Base-by-base conservation (phyloP, 2,797 vertebrate genomes). In the Synanceia verrucosa region DNA sequence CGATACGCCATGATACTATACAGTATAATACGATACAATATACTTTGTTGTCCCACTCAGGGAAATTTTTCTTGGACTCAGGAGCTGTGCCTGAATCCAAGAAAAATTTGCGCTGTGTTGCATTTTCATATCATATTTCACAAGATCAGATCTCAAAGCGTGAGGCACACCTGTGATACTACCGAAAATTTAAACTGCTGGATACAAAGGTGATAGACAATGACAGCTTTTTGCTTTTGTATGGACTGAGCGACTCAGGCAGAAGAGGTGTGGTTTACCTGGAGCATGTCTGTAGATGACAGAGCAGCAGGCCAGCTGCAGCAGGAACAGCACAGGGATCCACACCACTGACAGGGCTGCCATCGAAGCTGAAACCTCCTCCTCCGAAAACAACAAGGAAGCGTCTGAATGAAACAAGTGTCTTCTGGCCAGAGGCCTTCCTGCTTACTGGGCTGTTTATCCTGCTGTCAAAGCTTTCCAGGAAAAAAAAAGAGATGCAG, bases 261-360 rank as follows among this genome's bases (percentile, higher is more conserved):
- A 56, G 43, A 5, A 19, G 31, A 73, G 55, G 70, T 59, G 76
- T 57, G 56, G 48, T 51, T 81, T 86, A 93, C 92, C 93, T 84
- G 88, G 52, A 55, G 59, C 33, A 9, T 59, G 76, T 70, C 84
- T 82, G 70, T 56, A 39, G 37, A 58, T 44, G 23, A 79, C 77
- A 10, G 70, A 77, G 36, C 88, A 84, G 57, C 65, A 68, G 29
- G 64, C 65, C 48, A 91, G 28, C 64, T 82, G 88, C 23, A 90
- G 61, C 39, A 93, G 61, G 9, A 58, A 47, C 66, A 92, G 60
- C 57, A 78, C 14, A 1, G 61, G 39, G n/a, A 90, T 62, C 79
- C 85, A 91, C 51, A 82, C 39, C 1, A 21, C 55, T 8, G 58
- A 61, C 52, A 64, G 21, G 24, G 57, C 69, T 6, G 81, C 75